Percentiles rank a stretch among this genome's conserved stretches.
Conservation (phyloP, 2,888 invertebrate species). For the Drepanosiphum platanoidis region DNA sequence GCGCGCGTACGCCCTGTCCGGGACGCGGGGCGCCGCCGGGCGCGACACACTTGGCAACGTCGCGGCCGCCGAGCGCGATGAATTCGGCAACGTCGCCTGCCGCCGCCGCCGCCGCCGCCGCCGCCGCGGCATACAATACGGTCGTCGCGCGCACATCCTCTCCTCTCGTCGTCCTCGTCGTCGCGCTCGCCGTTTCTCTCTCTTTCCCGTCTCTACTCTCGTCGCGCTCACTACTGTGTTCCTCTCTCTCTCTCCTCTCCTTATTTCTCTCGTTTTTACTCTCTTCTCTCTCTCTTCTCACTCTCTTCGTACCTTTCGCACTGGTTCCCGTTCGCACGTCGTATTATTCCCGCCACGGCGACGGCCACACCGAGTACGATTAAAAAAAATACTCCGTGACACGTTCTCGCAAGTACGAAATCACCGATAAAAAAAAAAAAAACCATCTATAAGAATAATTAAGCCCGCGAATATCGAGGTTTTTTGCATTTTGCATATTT, state of each 20-base stretch:
- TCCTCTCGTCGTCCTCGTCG: not conserved
- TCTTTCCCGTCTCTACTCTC: not conserved
- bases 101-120: not conserved
- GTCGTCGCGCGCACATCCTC: not conserved
- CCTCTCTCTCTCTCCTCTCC: not conserved
- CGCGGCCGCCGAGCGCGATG: not conserved
- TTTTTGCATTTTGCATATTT: too few relatives aligned
- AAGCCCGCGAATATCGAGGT: too few relatives aligned
- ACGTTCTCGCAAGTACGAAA: too few relatives aligned
- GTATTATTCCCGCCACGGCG: too few relatives aligned
- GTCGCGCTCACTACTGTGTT: not conserved
- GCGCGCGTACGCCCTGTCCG: not conserved
- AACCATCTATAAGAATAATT: too few relatives aligned
- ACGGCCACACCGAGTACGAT: not conserved
- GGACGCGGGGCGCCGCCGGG: not conserved
- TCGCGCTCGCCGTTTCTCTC: not conserved
- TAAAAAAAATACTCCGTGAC: too few relatives aligned
- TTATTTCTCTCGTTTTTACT: not conserved
- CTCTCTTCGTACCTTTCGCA: not conserved
- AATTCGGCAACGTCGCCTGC: too few relatives aligned
- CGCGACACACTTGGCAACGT: slow-evolving; percentile 49
- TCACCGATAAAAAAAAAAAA: too few relatives aligned
- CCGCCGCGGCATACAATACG: not conserved
- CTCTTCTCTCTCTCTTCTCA: not conserved
- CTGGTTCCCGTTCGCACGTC: not conserved